phyloP scores from a whole-genome alignment of 2,888 invertebrate species.

The Protonemura montana region DNA sequence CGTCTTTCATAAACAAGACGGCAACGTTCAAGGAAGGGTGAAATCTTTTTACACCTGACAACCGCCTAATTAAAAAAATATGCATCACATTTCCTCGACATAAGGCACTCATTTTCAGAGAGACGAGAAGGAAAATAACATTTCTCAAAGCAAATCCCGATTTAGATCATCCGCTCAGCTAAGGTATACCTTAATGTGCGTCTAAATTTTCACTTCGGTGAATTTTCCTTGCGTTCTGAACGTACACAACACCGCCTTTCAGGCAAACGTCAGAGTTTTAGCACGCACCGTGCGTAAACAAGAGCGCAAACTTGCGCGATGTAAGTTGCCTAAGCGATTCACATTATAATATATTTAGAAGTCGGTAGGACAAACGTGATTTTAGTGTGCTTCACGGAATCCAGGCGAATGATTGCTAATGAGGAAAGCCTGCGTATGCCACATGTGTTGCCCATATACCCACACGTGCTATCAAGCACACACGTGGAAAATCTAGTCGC shows the following conservation, averaged over 20 bases:
- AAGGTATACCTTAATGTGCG: neutral
- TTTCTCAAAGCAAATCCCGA: neutral
- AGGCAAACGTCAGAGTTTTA: too few species aligned
- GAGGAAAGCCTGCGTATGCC: neutral
- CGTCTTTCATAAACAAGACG: neutral
- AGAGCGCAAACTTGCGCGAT: too few species aligned
- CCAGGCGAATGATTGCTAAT: neutral
- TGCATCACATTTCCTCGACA: neutral
- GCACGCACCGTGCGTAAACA: neutral
- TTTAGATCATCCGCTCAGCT: neutral
- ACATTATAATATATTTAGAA: neutral
- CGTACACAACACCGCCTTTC: neutral
- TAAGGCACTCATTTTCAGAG: neutral
- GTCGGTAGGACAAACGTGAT: neutral
- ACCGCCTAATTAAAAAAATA: neutral
- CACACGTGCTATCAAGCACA: neutral
- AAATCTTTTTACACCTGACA: neutral
- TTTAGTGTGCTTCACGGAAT: neutral
- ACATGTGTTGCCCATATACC: neutral
- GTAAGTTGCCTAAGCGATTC: too few species aligned
- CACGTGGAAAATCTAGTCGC: neutral
- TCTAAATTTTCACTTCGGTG: neutral
- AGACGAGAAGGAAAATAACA: too few species aligned
- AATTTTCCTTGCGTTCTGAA: neutral
- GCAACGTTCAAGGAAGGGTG: neutral